A percentile compares a stretch with the other conserved stretches of the same genome.
Conservation (phyloP, 2,797 vertebrate genomes). For the Coluber constrictor region DNA sequence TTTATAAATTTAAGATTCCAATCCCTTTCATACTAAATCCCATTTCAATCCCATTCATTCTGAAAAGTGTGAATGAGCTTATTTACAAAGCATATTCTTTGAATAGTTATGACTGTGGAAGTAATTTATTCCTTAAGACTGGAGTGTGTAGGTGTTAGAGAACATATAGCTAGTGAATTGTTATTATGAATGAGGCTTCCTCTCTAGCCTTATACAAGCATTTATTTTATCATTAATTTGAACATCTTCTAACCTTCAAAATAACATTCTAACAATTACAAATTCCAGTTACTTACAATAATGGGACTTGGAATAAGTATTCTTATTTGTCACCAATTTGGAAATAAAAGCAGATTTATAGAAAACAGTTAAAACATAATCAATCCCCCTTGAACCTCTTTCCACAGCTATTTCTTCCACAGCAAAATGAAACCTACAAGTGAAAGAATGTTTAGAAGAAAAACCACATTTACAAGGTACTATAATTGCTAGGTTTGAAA, state of each 20-base stretch:
- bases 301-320: background rate
- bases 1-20: background rate
- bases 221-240: background rate
- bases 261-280: background rate
- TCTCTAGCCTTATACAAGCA: background rate
- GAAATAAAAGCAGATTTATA: background rate
- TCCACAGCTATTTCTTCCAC: background rate
- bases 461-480: conserved; percentile 11
- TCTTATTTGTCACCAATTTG: background rate
- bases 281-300: background rate
- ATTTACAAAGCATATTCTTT: background rate
- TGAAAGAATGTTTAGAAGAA: conserved; percentile 16
- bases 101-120: background rate
- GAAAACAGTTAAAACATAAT: background rate
- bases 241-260: background rate
- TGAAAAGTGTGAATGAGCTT: background rate
- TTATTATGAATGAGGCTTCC: background rate
- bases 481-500: conserved; percentile 16
- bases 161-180: too few relatives aligned
- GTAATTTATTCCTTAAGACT: background rate
- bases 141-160: background rate
- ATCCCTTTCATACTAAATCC: background rate
- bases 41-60: background rate
- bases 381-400: background rate
- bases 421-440: conserved; percentile 16